Evolutionary conservation across 2,113 vertebrate genomes (phyloP), one percentile per base, ranked within the genome.

Genomic region (Hassar affinis): DNA sequence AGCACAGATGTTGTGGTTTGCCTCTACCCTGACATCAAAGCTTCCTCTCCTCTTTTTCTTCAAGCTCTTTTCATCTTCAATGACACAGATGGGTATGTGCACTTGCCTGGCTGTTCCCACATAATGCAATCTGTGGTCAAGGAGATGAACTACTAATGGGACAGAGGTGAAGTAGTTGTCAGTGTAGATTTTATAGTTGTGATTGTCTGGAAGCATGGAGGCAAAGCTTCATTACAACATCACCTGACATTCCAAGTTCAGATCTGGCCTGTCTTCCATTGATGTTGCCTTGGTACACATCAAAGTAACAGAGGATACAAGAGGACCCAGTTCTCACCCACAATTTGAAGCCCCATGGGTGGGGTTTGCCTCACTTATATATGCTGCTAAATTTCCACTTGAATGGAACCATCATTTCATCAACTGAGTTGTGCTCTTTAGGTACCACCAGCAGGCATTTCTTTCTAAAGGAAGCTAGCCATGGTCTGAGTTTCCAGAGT

Each of bases 131-230:
- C 85, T 82, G 30, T 6, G 4, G 5, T 81, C 69, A 78, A 77
- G 71, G 51, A 88, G 80, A 54, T 82, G 25, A 57, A 59, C 66
- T 76, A 80, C 57, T n/a, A 85, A 64, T 79, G 81, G 68, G 12
- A 78, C 72, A 79, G 14, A 69, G 35, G 82, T 86, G 79, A 86
- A 86, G 64, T 81, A 81, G 81, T 84, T 82, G 57, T 85, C 85
- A 38, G 74, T 8, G 22, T 49, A 88, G 42, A 85, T 59, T 62
- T 83, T 88, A 68, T 79, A 71, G 76, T 86, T 85, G 22, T 85
- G 66, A 85, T 77, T 68, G 18, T 85, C 27, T 79, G 81, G 82
- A 79, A 87, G 69, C 27, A 30, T 82, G 62, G 77, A 86, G 75
- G 52, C 38, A n/a, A 54, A 88, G 80, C 72, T 62, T 86, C 77